Base-by-base conservation (phyloP, 2,113 vertebrate genomes). In the Sterrhoptilus dennistouni region DNA sequence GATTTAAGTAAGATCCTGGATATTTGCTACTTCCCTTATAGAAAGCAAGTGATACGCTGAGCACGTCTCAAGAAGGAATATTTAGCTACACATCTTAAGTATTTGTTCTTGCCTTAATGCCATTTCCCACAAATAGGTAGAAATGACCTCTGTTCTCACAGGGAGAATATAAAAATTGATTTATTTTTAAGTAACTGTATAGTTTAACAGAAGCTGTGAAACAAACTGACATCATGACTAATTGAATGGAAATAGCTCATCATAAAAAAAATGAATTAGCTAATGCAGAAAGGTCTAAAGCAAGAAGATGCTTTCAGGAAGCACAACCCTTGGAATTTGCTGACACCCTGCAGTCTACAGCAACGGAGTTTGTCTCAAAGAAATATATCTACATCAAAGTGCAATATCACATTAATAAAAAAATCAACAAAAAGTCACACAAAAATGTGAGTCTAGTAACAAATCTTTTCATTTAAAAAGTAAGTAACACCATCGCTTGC, bases 261-360 rank as follows among this genome's bases (percentile, higher is more conserved):
- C 59, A 90, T 36, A 74, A 72, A 93, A 86, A 70, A 72, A 65
- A 21, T 17, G 5, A 83, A 72, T 54, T 65, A 66, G 50, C 68
- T 94, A 80, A 85, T 86, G 54, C 54, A 93, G 47, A 94, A 93
- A 87, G 45, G 65, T 36, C 28, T 57, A 91, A 94, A 75, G 19
- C 56, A 95, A 82, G 68, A 90, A 89, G 56, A 96, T 54, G 50
- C 35, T 85, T 91, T 88, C 13, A 29, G 75, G 78, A 90, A 94
- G 38, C n/a, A 68, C 0, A 3, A 33, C 29, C n/a, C 24, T 54
- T 44, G 24, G 64, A 94, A 95, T 63, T 29, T 42, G 45, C 45
- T 35, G 57, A 91, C 20, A 12, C 9, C 68, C 35, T 52, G 42
- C 33, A 44, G 71, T 72, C 59, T 79, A 65, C n/a, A 79, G 57